phyloP scores from a whole-genome alignment of 2,888 invertebrate genomes.

The Nudaria mundana region DNA sequence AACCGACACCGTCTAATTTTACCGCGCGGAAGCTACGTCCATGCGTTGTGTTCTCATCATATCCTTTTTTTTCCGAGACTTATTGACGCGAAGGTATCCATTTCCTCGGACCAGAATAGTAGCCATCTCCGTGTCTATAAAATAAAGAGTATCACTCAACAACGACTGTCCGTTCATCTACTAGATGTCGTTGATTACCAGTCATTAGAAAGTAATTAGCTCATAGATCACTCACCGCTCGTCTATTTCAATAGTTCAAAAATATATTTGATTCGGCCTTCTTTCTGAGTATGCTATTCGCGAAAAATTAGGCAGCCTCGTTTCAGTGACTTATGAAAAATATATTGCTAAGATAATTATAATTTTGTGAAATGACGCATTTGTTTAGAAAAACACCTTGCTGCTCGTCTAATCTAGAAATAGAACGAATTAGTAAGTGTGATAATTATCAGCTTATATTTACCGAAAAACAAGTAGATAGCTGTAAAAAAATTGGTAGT shows the following conservation, averaged over 20 bases:
- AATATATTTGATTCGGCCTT: slow-evolving; percentile 50
- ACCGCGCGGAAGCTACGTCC: slow-evolving; percentile 57
- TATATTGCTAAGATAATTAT: background rate
- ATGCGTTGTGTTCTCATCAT: slow-evolving; percentile 58
- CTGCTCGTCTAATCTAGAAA: background rate
- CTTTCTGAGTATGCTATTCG: slow-evolving; percentile 37
- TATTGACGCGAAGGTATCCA: slow-evolving; percentile 78
- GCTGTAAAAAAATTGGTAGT: too few species aligned
- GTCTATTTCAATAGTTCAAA: slow-evolving; percentile 65
- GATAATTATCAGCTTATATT: too few species aligned
- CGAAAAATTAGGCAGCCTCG: slow-evolving; percentile 36
- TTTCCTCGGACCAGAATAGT: slow-evolving; percentile 73
- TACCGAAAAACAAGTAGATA: too few species aligned
- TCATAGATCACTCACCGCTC: slow-evolving; percentile 68
- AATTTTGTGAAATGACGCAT: background rate
- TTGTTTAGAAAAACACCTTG: background rate
- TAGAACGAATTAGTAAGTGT: background rate
- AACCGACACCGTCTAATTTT: slow-evolving; percentile 65
- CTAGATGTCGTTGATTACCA: slow-evolving; percentile 68
- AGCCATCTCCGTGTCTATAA: slow-evolving; percentile 59
- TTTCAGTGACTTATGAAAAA: slow-evolving; percentile 19
- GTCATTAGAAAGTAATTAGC: slow-evolving; percentile 80
- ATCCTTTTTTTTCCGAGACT: slow-evolving; percentile 58
- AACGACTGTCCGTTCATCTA: slow-evolving; percentile 48
- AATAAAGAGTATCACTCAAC: slow-evolving; percentile 76